Percentiles rank a stretch among this genome's conserved stretches.
Evolutionary conservation across 2,888 invertebrate genomes (phyloP).

Genomic region (Cantharis nigra): DNA sequence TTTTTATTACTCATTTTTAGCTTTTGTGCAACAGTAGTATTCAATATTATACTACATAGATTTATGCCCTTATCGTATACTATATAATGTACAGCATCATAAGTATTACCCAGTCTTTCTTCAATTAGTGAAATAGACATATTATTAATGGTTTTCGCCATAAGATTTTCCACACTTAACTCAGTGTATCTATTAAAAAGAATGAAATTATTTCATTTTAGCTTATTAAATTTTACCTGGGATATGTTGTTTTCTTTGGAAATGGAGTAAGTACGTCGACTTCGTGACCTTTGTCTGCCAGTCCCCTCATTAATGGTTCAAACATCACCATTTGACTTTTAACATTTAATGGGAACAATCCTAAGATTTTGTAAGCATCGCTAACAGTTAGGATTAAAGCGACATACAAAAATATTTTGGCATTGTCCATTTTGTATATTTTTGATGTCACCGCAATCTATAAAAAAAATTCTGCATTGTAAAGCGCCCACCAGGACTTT

Average conservation of each 20-base stretch:
- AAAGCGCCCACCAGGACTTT: background rate
- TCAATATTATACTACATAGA: conserved; percentile 36
- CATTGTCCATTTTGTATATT: background rate
- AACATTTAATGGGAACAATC: conserved; percentile 59
- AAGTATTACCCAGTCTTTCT: background rate
- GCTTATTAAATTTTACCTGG: background rate
- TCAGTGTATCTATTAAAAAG: conserved; percentile 17
- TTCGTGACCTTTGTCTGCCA: conserved; percentile 59
- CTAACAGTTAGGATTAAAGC: conserved; percentile 39
- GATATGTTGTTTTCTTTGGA: conserved; percentile 43
- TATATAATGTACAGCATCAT: background rate
- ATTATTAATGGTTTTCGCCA: conserved; percentile 11
- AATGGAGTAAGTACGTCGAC: conserved; percentile 61
- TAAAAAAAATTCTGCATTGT: background rate
- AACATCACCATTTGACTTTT: conserved; percentile 61
- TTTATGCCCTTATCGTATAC: conserved; percentile 12
- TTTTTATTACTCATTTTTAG: conserved; percentile 45
- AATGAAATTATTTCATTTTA: background rate
- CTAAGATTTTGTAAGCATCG: conserved; percentile 58
- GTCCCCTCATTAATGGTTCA: conserved; percentile 57
- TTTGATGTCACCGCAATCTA: background rate
- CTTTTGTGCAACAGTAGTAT: conserved; percentile 26
- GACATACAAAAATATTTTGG: background rate
- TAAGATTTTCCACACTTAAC: conserved; percentile 3
- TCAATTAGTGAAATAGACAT: conserved; percentile 6